Base-by-base conservation (phyloP, 2,797 vertebrate species). In the Naso thynnoides region DNA sequence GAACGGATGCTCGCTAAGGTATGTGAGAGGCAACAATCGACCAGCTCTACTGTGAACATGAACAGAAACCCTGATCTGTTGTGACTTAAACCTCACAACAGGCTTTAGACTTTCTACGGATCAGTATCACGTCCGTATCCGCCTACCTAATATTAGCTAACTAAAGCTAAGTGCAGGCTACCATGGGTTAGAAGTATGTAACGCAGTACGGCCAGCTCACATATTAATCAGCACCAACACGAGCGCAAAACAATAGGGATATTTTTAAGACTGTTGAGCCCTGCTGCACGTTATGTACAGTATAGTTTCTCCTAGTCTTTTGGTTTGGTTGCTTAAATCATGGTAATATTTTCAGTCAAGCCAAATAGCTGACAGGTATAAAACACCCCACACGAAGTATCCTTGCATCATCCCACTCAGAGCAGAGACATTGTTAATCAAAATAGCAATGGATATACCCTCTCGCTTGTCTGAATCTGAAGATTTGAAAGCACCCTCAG, bases 321-420 rank as follows among this genome's bases (percentile, higher is more conserved):
- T 48, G 8, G 70, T 3, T 19, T 38, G n/a, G 3, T 33, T 52
- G 24, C 9, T 3, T 42, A 31, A 16, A 49, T 38, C 13, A 8
- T 49, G 9, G 45, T 38, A 38, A 47, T 44, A 9, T 9, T 19
- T 10, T 41, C 10, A 62, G 14, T 23, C 2, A 14, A 61, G 39
- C 3, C 39, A 36, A 23, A 39, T 59, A 8, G 5, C 31, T 57
- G 4, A n/a, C 41, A 29, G 8, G 13, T 21, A 59, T 49, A 5
- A 54, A 70, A 8, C 38, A 73, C 18, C 29, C 49, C 69, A 72
- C 67, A 53, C 23, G 3, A 39, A 66, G 49, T 41, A 81, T 36
- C 57, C 48, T 73, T 53, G 44, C 68, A 61, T 65, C 66, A 55
- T 73, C 73, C 66, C 78, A 80, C 65, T 64, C 64, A 41, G 19